These are phyloP conservation scores for Liasis olivaceus DNA, from an alignment of 2,797 vertebrate genomes.

Conservation along the genomic window DNA sequence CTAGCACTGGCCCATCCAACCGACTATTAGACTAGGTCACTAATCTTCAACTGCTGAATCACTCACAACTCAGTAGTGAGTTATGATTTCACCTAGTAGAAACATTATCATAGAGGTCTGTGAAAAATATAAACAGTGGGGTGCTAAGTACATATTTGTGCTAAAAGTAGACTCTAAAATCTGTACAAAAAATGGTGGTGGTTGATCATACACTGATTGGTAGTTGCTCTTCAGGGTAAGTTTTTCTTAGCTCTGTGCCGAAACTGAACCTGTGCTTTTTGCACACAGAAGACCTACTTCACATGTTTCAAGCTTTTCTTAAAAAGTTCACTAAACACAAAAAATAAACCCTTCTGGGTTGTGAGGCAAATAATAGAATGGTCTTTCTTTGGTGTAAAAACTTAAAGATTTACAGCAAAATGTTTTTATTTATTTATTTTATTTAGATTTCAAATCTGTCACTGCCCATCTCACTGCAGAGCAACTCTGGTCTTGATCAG, in stretches of 20 bases:
- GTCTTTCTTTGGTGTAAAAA: background rate
- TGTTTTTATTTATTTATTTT: no score
- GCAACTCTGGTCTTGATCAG: no score
- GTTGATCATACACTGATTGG: background rate
- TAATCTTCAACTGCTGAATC: background rate
- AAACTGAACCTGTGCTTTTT: background rate
- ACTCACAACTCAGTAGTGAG: background rate
- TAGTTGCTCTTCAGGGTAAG: background rate
- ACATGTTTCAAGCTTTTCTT: background rate
- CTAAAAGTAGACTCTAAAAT: background rate
- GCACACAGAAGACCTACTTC: background rate
- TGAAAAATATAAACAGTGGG: background rate
- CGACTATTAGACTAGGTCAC: background rate
- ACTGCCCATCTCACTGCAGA: no score
- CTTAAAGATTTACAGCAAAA: background rate
- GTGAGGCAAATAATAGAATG: background rate
- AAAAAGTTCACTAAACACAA: background rate
- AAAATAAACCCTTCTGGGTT: background rate
- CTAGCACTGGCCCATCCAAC: background rate
- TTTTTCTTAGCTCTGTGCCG: background rate
- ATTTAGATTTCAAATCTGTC: no score
- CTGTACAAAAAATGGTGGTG: background rate
- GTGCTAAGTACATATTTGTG: background rate
- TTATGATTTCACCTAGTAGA: background rate
- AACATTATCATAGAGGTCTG: background rate